Conservation (phyloP, 2,888 invertebrate genomes). For the Stenodera caucasica region DNA sequence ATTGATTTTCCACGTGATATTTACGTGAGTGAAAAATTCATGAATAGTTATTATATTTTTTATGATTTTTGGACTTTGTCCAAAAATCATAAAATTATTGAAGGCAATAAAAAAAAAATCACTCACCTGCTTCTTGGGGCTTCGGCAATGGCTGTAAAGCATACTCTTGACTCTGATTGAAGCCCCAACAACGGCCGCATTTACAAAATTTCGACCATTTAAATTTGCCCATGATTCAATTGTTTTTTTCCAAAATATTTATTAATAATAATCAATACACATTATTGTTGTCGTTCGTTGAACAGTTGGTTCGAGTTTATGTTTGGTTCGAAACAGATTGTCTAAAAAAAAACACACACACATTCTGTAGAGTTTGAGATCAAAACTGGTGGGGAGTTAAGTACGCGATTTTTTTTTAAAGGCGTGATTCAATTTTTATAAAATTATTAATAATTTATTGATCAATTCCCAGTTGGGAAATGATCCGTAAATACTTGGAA, state of each 20-base stretch:
- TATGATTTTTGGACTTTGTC: too few relatives aligned
- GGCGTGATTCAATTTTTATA: neutral
- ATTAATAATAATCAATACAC: neutral
- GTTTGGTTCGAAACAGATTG: neutral
- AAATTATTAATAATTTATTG: neutral
- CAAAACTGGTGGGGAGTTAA: neutral
- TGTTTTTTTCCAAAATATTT: too few relatives aligned
- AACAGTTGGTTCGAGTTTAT: neutral
- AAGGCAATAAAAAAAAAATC: slow-evolving; percentile 50
- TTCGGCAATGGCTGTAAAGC: slow-evolving; percentile 48
- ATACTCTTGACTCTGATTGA: neutral
- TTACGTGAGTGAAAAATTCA: neutral
- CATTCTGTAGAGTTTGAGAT: neutral
- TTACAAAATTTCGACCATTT: slow-evolving; percentile 38
- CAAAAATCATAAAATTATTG: too few relatives aligned
- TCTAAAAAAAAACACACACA: neutral
- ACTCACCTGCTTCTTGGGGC: slow-evolving; percentile 77
- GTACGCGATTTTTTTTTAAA: neutral
- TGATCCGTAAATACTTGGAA: neutral
- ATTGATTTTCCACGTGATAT: neutral
- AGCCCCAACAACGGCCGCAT: slow-evolving; percentile 45
- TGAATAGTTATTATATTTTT: neutral
- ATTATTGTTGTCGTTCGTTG: neutral
- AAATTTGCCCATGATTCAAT: slow-evolving; percentile 37
- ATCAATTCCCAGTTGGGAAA: too few relatives aligned